Evolutionary conservation across 2,113 vertebrate species (phyloP).

Genomic region (Chamaetylas fuelleborni): DNA sequence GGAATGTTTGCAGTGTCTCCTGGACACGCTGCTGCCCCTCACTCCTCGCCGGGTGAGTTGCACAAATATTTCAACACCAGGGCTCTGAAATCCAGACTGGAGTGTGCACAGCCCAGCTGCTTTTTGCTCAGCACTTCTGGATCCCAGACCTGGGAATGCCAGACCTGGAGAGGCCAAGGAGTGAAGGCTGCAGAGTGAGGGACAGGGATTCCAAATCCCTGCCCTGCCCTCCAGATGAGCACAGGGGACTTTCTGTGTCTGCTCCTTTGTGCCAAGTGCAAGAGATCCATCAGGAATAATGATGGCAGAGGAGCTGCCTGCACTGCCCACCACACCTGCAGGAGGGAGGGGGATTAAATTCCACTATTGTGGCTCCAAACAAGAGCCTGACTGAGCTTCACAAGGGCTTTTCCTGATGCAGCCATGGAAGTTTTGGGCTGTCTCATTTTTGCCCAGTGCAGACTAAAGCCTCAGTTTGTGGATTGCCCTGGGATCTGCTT

Average conservation of each 20-base stretch:
- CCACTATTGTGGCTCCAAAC: fast-evolving
- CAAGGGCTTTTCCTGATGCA: neutral
- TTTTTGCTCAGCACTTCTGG: neutral
- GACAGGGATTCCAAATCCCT: neutral
- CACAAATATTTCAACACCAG: constrained; percentile 32
- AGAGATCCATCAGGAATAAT: neutral
- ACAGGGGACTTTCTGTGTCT: neutral
- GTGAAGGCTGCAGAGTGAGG: neutral
- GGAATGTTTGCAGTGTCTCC: constrained; percentile 31
- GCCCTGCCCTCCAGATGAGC: neutral
- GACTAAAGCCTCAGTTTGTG: neutral
- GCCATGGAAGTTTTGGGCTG: neutral
- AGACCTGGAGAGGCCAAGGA: fast-evolving
- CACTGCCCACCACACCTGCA: neutral
- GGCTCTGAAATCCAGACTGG: neutral
- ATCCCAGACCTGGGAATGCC: neutral
- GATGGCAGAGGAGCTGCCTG: neutral
- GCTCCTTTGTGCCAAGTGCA: neutral
- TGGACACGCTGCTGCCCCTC: neutral
- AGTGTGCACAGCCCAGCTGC: neutral
- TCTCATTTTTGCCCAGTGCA: neutral
- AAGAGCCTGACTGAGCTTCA: neutral
- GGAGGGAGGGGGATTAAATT: neutral
- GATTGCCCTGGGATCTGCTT: neutral
- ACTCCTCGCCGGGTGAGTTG: neutral